These are phyloP conservation scores for Crocallis elinguaria DNA, from an alignment of 2,888 invertebrate genomes.

Conservation along the genomic window DNA sequence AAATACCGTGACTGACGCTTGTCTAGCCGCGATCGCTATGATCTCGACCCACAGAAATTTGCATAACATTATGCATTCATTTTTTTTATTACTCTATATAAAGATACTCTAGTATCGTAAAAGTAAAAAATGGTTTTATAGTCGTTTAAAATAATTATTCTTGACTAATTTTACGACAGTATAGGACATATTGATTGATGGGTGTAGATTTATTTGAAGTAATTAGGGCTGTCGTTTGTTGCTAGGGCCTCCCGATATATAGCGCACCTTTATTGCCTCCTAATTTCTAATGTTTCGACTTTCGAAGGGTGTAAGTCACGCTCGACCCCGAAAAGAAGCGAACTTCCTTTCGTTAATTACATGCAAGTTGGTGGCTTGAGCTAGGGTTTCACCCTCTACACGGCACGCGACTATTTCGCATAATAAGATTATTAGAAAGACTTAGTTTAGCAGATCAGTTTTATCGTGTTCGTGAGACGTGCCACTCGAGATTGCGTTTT, in stretches of 20 bases:
- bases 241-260: slow-evolving; percentile 54
- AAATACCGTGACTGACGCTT: slow-evolving; percentile 35
- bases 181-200: slow-evolving; percentile 24
- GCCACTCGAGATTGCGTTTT: slow-evolving; percentile 45
- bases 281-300: slow-evolving; percentile 63
- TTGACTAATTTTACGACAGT: slow-evolving; percentile 17
- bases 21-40: slow-evolving; percentile 38
- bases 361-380: slow-evolving; percentile 65
- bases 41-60: slow-evolving; percentile 43
- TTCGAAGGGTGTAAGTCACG: slow-evolving; percentile 71
- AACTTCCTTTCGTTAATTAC: slow-evolving; percentile 77
- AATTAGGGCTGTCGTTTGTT: slow-evolving; percentile 50
- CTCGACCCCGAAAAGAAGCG: slow-evolving; percentile 68
- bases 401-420: slow-evolving; percentile 71
- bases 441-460: slow-evolving; percentile 6
- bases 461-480: neutral
- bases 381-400: slow-evolving; percentile 59
- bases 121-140: slow-evolving; percentile 7
- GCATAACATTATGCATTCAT: slow-evolving; percentile 45
- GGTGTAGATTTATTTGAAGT: slow-evolving; percentile 33
- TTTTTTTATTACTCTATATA: slow-evolving; percentile 31
- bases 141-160: slow-evolving; percentile 21
- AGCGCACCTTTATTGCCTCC: slow-evolving; percentile 68
- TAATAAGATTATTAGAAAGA: slow-evolving; percentile 35
- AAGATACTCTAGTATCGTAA: slow-evolving; percentile 8